Base-by-base conservation (phyloP, 2,113 vertebrate genomes). In the Cyphomyrus plagiostoma region DNA sequence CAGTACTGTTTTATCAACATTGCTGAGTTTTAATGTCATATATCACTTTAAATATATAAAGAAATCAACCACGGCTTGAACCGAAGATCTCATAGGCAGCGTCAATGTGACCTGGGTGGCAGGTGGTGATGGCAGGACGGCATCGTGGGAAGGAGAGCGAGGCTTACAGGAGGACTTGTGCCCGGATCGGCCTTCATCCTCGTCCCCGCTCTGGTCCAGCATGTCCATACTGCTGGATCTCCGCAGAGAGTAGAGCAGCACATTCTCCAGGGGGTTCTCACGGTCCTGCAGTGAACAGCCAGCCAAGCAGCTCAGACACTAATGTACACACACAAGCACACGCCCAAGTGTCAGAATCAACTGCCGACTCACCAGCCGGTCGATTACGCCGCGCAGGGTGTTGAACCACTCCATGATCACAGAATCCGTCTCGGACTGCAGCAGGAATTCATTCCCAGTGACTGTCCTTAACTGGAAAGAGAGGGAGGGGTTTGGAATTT, bases 361-460 rank as follows among this genome's bases (percentile, higher is more conserved):
- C 42, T 35, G 39, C 0, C 13, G 9, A 45, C 97, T 96, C 88
- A 98, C 98, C 96, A 98, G 95, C 50, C 95, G 95, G 26, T 95
- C 93, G 90, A 98, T 98, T 92, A 98, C 96, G 0, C 92, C 95
- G 92, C 95, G 93, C 92, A 98, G 94, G 93, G 97, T 95, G 91
- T 56, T 93, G 91, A 97, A 97, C 98, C 98, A 99, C 89, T 97
- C 97, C 88, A 91, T 95, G 91, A 97, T 96, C 90, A 97, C 93
- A 3, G 94, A 92, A 88, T 97, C 97, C 0, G 96, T 96, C 88
- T 98, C 98, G 0, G 97, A 97, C 92, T 99, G 98, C 92, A 99
- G 95, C 93, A 99, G 95, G 94, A 97, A 99, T 90, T 98, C 97
- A 1, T 99, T 98, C 4, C 98, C 98, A 0, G 97, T 97, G 90